These are phyloP conservation scores for Pardalotus punctatus DNA, from an alignment of 2,113 vertebrate species.

Conservation along the genomic window DNA sequence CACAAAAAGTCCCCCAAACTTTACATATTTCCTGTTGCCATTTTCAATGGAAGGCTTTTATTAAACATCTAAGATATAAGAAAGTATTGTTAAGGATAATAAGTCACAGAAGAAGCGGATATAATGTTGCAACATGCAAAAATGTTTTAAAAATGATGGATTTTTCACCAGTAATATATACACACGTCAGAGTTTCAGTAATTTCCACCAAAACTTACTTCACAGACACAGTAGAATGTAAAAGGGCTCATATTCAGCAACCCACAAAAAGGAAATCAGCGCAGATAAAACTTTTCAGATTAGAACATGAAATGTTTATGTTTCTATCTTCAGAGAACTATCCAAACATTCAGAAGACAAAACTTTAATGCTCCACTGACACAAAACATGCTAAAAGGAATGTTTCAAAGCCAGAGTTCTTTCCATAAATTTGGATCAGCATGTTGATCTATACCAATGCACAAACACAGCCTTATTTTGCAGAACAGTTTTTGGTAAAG, in stretches of 20 bases:
- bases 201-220: neutral
- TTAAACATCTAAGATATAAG: neutral
- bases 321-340: neutral
- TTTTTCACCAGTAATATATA: neutral
- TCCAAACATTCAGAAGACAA: neutral
- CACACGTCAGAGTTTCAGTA: neutral
- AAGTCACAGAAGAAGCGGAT: neutral
- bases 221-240: neutral
- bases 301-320: fast-evolving
- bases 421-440: neutral
- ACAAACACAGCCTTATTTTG: neutral
- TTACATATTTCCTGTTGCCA: neutral
- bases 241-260: neutral
- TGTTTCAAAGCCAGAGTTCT: neutral
- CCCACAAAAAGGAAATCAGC: neutral
- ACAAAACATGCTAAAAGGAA: neutral
- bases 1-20: neutral
- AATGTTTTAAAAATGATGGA: neutral
- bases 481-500: neutral
- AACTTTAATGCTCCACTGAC: neutral
- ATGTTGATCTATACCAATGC: neutral
- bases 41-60: neutral
- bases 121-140: neutral
- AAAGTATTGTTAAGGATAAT: neutral
- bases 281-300: neutral